Evolutionary conservation across 2,888 invertebrate genomes (phyloP).

Genomic region (Hydropsyche betteni): DNA sequence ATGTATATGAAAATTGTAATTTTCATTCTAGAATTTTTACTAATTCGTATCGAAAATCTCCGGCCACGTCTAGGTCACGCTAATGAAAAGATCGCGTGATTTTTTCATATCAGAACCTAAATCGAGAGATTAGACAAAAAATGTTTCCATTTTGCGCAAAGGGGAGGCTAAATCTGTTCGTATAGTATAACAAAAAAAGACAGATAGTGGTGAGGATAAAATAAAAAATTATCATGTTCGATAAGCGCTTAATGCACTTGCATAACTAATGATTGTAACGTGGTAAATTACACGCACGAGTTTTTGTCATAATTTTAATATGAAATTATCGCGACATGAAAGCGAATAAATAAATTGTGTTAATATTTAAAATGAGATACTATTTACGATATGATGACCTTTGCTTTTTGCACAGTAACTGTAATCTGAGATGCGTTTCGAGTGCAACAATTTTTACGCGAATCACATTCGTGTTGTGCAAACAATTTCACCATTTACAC

Average conservation of each 20-base stretch:
- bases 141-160: conserved; percentile 39
- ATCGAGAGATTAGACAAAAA: conserved; percentile 50
- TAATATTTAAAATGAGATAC: conserved; percentile 11
- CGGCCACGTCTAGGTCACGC: conserved; percentile 43
- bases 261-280: background rate
- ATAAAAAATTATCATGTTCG: background rate
- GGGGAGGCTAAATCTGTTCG: conserved; percentile 35
- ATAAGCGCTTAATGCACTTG: conserved; percentile 19
- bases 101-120: conserved; percentile 46
- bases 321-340: too few relatives aligned
- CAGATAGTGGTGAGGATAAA: background rate
- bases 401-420: conserved; percentile 14
- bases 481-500: conserved; percentile 2
- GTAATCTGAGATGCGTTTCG: conserved; percentile 26
- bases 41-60: conserved; percentile 33
- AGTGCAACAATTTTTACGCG: conserved; percentile 21
- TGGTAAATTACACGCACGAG: too few relatives aligned
- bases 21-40: conserved; percentile 32
- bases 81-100: conserved; percentile 49
- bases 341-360: background rate
- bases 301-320: too few relatives aligned
- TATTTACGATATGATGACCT: conserved; percentile 27
- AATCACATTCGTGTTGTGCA: conserved; percentile 13
- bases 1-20: conserved; percentile 9
- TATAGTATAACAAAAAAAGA: conserved; percentile 15